These are phyloP conservation scores for Hyles euphorbiae DNA, from an alignment of 1,140 invertebrate genomes.

Conservation along the genomic window DNA sequence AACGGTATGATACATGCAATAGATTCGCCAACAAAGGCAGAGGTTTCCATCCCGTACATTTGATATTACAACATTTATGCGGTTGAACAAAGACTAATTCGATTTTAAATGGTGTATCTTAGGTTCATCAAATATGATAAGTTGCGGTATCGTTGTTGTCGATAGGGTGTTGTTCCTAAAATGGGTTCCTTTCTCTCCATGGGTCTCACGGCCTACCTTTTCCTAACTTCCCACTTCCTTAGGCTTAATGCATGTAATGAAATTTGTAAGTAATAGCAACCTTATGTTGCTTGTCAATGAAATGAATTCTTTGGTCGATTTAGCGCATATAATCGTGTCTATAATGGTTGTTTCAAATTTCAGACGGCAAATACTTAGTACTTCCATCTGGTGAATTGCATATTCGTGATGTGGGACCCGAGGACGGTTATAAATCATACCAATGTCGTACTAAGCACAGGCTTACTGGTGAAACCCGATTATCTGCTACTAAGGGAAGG, in stretches of 20 bases:
- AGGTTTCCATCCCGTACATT: too few species aligned
- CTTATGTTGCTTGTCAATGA: slow-evolving; percentile 52
- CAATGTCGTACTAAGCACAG: slow-evolving; percentile 96
- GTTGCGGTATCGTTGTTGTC: slow-evolving; percentile 1
- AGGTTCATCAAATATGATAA: too few species aligned
- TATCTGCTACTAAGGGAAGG: slow-evolving; percentile 94
- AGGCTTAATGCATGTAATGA: slow-evolving; percentile 60
- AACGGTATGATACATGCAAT: slow-evolving; percentile 77
- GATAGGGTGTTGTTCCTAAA: slow-evolving; percentile 44
- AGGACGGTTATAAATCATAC: slow-evolving; percentile 95
- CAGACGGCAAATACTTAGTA: slow-evolving; percentile 96
- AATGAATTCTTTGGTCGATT: slow-evolving; percentile 14
- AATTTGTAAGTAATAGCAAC: slow-evolving; percentile 64
- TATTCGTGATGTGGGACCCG: slow-evolving; percentile 93
- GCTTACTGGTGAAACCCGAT: slow-evolving; percentile 93
- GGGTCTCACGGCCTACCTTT: slow-evolving; percentile 77
- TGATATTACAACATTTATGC: too few species aligned
- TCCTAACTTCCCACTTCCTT: slow-evolving; percentile 66
- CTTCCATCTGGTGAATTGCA: slow-evolving; percentile 95
- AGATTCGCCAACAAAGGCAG: too few species aligned
- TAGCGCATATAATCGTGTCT: not conserved
- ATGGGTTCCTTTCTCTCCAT: slow-evolving; percentile 69
- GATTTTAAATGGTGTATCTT: too few species aligned
- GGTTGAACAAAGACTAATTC: too few species aligned
- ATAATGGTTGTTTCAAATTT: not conserved